Evolutionary conservation across 2,113 vertebrate genomes (phyloP), one percentile per base, ranked within the genome.

Genomic region (Diphyllodes magnificus): DNA sequence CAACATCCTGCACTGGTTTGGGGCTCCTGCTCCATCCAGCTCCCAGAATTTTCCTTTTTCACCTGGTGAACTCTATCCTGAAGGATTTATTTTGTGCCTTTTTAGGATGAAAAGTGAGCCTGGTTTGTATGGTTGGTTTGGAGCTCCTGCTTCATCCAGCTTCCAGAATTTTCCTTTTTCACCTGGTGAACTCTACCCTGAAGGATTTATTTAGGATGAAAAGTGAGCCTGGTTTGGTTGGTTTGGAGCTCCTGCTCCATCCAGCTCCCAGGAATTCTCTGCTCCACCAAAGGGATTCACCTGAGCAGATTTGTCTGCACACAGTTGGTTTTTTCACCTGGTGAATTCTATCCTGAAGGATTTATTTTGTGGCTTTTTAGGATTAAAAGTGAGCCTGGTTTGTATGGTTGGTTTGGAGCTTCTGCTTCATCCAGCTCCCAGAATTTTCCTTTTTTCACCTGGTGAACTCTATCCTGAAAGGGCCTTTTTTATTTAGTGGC

Each of bases 141-240:
- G n/a, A n/a, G 40, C 40, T 42, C 40, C 40, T 42, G 40, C 40
- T 42, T 10, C 11, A 39, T 39, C 39, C 39, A 39, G 39, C 39
- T 37, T 8, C 37, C 37, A 37, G 8, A 37, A 37, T 37, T 37
- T 37, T 37, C 37, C 37, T 37, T 83, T 44, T 89, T 77, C 42
- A 57, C 92, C 95, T 93, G 95, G 87, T 95, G 95, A 95, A 81
- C 54, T 95, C 87, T 83, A 51, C 33, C 89, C 81, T 23, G 30
- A 49, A 47, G 15, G 42, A 13, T 82, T 47, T 39, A 24, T 12
- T 84, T 59, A 2, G 61, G 40, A n/a, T n/a, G n/a, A n/a, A n/a
- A 72, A 56, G 7, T 11, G n/a, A 23, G 33, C 39, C 7, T 39
- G 47, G 10, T 15, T n/a, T n/a, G n/a, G 37, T 40, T 42, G 47